Base-by-base conservation (phyloP, 2,888 invertebrate species). In the Caenorhabditis panamensis region DNA sequence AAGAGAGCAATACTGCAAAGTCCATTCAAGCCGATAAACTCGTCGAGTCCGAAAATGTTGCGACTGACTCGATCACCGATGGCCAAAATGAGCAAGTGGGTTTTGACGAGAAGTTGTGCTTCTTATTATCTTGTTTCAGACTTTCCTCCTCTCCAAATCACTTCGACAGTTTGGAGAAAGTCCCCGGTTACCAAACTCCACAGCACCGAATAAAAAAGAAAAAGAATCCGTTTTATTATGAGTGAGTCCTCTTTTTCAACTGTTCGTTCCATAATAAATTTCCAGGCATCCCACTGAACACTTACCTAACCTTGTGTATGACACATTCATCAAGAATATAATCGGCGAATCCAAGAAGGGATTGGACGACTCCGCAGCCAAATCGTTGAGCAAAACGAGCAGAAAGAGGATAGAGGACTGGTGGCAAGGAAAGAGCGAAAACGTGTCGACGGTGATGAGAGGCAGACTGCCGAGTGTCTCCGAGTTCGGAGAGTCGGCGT, bases 401-500 rank as follows among this genome's bases (percentile, higher is more conserved):
- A 18, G 53, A 24, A 80, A 80, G 24, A 18, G 76, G 28, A 71
- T 81, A 8, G 72, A 76, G 2, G 80, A 81, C 18, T 81, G 80
- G 80, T 81, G 76, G 80, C 53, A 59, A 13, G 18, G 18, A 4
- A 76, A 62, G 13, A 47, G 16, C 49, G 76, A 76, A 24, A 76
- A 76, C 53, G 13, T 76, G 18, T 0, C 67, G 9, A 67, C 67
- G 8, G 62, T 44, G 8, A 47, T 41, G 2, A 67, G 76, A 37
- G 11, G 37, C 67, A 79, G 79, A 24, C 24, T 82, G 2, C 82
- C 82, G 22, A 82, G 82, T 51, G 77, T 79, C 47, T 51, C 58
- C n/a, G 82, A 82, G 26, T 82, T 82, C 67, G 77, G 79, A 9
- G 79, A 72, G 41, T 82, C 82, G 13, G 77, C 59, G 5, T 82